Evolutionary conservation across 2,797 vertebrate genomes (phyloP), one percentile per base, ranked within the genome.

Genomic region (Rhinogobio ventralis): DNA sequence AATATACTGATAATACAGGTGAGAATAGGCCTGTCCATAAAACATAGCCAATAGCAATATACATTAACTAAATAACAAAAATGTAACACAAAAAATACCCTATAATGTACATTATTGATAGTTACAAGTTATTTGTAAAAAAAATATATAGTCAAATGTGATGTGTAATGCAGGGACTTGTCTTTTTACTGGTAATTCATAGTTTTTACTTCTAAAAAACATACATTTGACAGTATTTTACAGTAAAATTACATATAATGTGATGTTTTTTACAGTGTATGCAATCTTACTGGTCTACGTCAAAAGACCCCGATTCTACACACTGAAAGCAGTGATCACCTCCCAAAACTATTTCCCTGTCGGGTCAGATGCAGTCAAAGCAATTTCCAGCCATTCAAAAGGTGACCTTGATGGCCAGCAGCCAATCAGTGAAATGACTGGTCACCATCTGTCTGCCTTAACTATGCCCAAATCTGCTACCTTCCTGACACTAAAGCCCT

Each of bases 401-500:
- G 23, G 51, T 81, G 79, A 90, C 28, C 85, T 89, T 82, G 89
- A 88, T 86, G 60, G 64, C 71, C 79, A 71, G 79, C 60, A 76
- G 45, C 49, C 87, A 82, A 88, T 88, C 74, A 89, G 33, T 33
- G 86, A 71, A 83, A 81, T 71, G 76, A 78, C 60, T 73, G 15
- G 60, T n/a, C 66, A 82, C 85, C 85, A 86, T 83, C 82, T 85
- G 85, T 80, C 81, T 60, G 33, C 71, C 68, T 86, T 86, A 77
- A 74, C 77, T 72, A 25, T 83, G 83, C 28, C 85, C 53, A 75
- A 83, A 84, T 67, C 57, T 19, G 20, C 69, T 19, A n/a, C 79
- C 81, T 90, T 90, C 75, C 75, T 87, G 84, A 83, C 84, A 66
- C 87, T 89, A 89, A 82, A 87, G 85, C 85, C 60, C 69, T 87